phyloP scores from a whole-genome alignment of 2,113 vertebrate genomes.

The Bagarius yarrelli region DNA sequence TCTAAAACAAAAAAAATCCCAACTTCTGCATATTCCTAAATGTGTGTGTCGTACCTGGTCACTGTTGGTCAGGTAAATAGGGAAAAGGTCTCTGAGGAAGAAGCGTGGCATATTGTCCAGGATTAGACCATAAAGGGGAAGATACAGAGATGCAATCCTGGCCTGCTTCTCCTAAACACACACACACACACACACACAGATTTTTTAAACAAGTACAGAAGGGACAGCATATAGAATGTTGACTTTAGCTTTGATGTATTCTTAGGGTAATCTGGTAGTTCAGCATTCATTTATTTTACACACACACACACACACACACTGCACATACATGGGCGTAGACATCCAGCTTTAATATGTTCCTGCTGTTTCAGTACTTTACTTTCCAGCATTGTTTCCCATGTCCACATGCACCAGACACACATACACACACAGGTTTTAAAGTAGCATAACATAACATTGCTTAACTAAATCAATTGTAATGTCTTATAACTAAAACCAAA shows the following conservation, averaged over 20 bases:
- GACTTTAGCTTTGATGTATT: conserved; percentile 1
- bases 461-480: background rate
- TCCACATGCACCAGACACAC: conserved; percentile 40
- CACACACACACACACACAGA: background rate
- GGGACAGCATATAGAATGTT: background rate
- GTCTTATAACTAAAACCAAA: background rate
- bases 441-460: background rate
- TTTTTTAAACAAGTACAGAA: background rate
- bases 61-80: conserved; percentile 86
- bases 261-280: background rate
- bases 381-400: conserved; percentile 32
- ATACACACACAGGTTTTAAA: background rate
- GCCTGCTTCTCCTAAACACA: conserved; percentile 85
- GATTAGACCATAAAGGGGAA: conserved; percentile 95
- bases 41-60: conserved; percentile 78
- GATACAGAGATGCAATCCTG: conserved; percentile 90
- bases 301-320: conserved; percentile 24
- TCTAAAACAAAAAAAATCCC: background rate
- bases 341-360: conserved; percentile 41
- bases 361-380: conserved; percentile 34
- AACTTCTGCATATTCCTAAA: background rate
- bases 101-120: conserved; percentile 98
- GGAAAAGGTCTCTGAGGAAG: conserved; percentile 92
- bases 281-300: conserved; percentile 8
- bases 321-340: conserved; percentile 21